Base-by-base conservation (phyloP, 2,797 vertebrate genomes). In the Hippopotamyrus pictus region DNA sequence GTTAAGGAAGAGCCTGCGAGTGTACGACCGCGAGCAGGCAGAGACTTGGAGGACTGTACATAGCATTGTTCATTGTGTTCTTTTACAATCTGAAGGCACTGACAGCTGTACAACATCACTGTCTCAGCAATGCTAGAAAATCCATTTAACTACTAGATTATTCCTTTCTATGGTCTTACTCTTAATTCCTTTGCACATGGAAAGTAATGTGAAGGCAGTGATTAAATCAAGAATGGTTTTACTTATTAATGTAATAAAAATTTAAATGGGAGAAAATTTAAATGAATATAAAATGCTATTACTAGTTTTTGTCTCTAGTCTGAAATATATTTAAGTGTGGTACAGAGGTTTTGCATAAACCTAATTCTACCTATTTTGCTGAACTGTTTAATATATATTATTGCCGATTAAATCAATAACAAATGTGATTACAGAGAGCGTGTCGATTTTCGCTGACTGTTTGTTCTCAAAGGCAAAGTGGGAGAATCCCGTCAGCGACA, bases 1-100 rank as follows among this genome's bases (percentile, higher is more conserved):
- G 92, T 89, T 90, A 91, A 92, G 91, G 93, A 92, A 91, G 93
- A 88, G 91, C 89, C 91, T 89, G 90, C 91, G 85, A 93, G 93
- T 90, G 84, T 86, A 88, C 88, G 85, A 54, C 69, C 89, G 76
- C 73, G 73, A 89, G 90, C 87, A 65, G 87, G 86, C 50, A 41
- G 89, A 88, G 91, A 89, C 90, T 91, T 91, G 91, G 91, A 88
- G 50, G 65, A 76, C 89, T 90, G 50, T 65, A 59, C 22, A n/a
- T 19, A 9, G 9, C 89, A 54, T 89, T 89, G 89, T 89, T 46
- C 84, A 89, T 87, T 89, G 84, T 87, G 62, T 29, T 19, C 79
- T 37, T 29, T 14, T 3, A 17, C 41, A 8, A 22, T 29, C 59
- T 25, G 65, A 50, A 41, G 48, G 29, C 62, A 86, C 84, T 51